phyloP scores from a whole-genome alignment of 2,888 invertebrate species.

The Oxytorus armatus region DNA sequence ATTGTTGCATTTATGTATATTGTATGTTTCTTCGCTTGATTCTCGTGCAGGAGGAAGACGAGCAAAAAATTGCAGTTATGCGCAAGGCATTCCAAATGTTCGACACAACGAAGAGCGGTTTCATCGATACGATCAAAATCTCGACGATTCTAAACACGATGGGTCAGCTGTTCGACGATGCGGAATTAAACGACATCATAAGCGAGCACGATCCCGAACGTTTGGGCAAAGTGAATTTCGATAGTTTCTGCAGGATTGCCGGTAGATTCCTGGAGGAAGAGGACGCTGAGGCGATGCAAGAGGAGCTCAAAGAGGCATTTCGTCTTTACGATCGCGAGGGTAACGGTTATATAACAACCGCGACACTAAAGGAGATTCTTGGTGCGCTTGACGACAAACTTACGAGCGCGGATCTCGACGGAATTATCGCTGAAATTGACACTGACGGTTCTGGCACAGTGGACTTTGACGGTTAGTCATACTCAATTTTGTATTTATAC shows the following conservation, averaged over 20 bases:
- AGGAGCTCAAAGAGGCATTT: constrained; percentile 99
- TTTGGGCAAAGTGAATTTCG: constrained; percentile 96
- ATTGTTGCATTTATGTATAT: too few species aligned
- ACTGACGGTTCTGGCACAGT: constrained; percentile 99
- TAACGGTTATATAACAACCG: constrained; percentile 96
- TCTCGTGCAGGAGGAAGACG: constrained; percentile 86
- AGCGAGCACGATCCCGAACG: constrained; percentile 96
- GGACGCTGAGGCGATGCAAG: constrained; percentile 97
- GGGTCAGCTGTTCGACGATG: constrained; percentile 97
- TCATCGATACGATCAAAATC: constrained; percentile 95
- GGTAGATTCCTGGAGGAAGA: constrained; percentile 98
- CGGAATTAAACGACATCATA: constrained; percentile 94
- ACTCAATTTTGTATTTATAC: too few species aligned
- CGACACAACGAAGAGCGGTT: constrained; percentile 96
- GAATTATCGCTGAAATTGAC: constrained; percentile 99
- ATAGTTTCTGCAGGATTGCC: constrained; percentile 96
- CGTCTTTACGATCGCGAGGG: constrained; percentile 98
- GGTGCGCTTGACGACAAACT: constrained; percentile 97
- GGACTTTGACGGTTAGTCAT: constrained; percentile 98
- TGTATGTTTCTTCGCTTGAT: neutral
- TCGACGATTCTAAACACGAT: constrained; percentile 97
- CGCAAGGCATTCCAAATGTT: constrained; percentile 99
- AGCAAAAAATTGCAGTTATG: constrained; percentile 94
- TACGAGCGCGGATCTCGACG: constrained; percentile 96
- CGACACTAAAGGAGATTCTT: constrained; percentile 96